Conservation (phyloP, 2,888 invertebrate species). For the Noctua pronuba region DNA sequence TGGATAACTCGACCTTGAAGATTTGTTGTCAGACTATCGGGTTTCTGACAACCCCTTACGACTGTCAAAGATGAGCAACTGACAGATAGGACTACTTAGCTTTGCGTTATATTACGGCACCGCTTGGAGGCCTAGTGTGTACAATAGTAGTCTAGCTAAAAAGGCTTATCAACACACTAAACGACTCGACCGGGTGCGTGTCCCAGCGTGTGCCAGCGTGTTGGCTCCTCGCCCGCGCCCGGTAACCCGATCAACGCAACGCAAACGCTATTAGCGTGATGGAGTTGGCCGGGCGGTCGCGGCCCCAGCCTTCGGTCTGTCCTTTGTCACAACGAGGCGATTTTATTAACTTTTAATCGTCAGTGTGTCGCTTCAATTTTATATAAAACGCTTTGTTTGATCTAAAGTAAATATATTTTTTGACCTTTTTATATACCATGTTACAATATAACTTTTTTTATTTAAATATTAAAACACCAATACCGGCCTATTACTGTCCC, state of each 20-base stretch:
- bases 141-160: neutral
- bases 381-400: neutral
- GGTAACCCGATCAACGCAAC: constrained; percentile 58
- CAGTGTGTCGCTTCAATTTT: neutral
- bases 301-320: constrained; percentile 14
- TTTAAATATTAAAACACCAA: neutral
- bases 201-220: constrained; percentile 1
- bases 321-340: neutral
- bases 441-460: neutral
- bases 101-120: neutral
- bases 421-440: neutral
- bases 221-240: constrained; percentile 5
- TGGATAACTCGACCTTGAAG: neutral
- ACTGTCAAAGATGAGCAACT: neutral
- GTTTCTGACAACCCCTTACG: neutral
- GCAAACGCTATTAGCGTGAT: constrained; percentile 64
- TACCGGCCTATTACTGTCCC: neutral
- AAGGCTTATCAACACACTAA: neutral
- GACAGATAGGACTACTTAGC: neutral
- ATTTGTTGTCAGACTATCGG: neutral
- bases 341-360: constrained; percentile 23
- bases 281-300: constrained; percentile 45
- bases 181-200: constrained; percentile 1
- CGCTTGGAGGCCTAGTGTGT: neutral
- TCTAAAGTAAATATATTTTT: neutral